Evolutionary conservation across 2,797 vertebrate genomes (phyloP).

Genomic region (Sternotherus odoratus): DNA sequence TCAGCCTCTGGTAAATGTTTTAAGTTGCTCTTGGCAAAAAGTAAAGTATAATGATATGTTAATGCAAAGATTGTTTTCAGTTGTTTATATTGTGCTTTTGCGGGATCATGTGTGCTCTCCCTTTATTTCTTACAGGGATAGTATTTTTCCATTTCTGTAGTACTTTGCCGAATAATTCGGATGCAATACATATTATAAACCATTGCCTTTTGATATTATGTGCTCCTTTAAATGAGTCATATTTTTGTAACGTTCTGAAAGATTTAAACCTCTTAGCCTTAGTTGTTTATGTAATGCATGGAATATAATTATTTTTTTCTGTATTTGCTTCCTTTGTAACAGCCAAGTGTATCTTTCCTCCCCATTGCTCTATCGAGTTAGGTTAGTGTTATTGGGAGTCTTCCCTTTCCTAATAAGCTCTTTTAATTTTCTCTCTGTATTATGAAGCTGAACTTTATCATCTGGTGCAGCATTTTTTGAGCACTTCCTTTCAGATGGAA

Average conservation of each 20-base stretch:
- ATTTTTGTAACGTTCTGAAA: conserved; percentile 39
- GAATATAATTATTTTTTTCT: conserved; percentile 45
- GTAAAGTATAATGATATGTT: conserved; percentile 9
- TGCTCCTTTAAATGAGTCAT: conserved; percentile 31
- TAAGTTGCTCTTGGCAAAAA: neutral
- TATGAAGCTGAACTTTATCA: conserved; percentile 22
- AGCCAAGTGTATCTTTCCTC: conserved; percentile 15
- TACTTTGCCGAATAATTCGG: conserved; percentile 26
- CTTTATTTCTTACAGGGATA: conserved; percentile 8
- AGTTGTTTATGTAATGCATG: conserved; percentile 54
- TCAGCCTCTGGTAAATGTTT: neutral
- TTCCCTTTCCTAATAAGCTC: conserved; percentile 24
- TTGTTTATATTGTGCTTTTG: neutral
- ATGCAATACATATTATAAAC: neutral
- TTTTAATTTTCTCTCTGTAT: conserved; percentile 55
- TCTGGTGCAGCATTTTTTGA: neutral
- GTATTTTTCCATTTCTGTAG: neutral
- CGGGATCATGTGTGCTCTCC: neutral
- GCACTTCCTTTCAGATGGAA: conserved; percentile 15
- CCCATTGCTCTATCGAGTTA: neutral
- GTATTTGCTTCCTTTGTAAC: conserved; percentile 21
- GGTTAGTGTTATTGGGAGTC: conserved; percentile 30
- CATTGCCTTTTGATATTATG: conserved; percentile 21
- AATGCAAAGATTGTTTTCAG: neutral
- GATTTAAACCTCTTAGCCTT: conserved; percentile 51